phyloP scores from a whole-genome alignment of 2,797 vertebrate genomes.

The Anableps anableps region DNA sequence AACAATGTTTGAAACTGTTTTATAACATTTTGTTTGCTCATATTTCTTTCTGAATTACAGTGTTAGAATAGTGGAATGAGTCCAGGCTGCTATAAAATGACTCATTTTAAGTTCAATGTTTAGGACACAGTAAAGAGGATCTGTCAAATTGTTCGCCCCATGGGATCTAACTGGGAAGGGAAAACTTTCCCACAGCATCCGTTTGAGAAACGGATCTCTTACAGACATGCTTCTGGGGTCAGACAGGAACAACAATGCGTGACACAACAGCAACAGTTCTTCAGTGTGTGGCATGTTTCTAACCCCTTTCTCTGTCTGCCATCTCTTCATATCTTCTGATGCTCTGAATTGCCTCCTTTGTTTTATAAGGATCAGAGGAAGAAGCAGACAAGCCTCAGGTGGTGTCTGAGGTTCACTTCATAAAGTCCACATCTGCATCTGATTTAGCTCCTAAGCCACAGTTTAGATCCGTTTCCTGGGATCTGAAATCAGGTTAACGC shows the following conservation, averaged over 20 bases:
- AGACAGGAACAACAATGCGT: conserved; percentile 1
- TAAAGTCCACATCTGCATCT: conserved; percentile 41
- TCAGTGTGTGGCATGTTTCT: not conserved
- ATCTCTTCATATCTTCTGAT: not conserved
- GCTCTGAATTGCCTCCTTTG: conserved; percentile 46
- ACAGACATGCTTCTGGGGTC: conserved; percentile 27
- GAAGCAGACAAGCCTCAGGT: conserved; percentile 31
- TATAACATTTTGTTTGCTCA: not conserved
- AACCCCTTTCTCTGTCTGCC: not conserved
- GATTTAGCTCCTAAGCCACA: conserved; percentile 1
- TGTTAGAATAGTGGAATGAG: not conserved
- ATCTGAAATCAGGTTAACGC: not conserved
- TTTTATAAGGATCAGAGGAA: conserved; percentile 25
- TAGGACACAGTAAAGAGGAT: not conserved
- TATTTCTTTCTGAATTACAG: not conserved
- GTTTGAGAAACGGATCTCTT: not conserved
- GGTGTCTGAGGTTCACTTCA: conserved; percentile 1
- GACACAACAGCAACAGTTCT: conserved; percentile 6
- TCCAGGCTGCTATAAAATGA: not conserved
- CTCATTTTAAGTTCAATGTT: conserved; percentile 9
- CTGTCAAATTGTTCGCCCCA: conserved; percentile 11
- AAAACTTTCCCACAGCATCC: not conserved
- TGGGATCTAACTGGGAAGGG: not conserved
- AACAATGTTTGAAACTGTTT: not conserved
- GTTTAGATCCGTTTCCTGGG: not conserved